Conservation (phyloP, 2,888 invertebrate species). For the Drosophila pseudotalamancana region DNA sequence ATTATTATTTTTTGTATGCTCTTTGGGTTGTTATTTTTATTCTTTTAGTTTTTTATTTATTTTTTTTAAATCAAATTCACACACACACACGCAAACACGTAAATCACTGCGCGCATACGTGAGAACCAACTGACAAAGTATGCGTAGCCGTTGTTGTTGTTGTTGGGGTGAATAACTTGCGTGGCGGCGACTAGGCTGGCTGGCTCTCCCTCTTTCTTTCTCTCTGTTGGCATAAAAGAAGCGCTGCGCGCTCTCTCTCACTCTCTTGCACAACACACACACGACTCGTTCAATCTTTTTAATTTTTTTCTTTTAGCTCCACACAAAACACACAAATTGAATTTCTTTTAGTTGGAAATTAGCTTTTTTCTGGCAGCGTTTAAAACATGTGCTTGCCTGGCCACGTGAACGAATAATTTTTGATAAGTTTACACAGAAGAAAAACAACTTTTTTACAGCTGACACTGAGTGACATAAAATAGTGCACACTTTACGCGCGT, state of each 20-base stretch:
- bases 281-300: slow-evolving; percentile 47
- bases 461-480: slow-evolving; percentile 38
- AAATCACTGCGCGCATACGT: slow-evolving; percentile 55
- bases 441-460: slow-evolving; percentile 37
- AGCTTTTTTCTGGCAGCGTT: slow-evolving; percentile 42
- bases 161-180: slow-evolving; percentile 78
- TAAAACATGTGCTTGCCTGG: slow-evolving; percentile 56
- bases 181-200: slow-evolving; percentile 75
- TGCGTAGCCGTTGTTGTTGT: slow-evolving; percentile 63
- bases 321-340: slow-evolving; percentile 64
- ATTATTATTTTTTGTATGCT: slow-evolving; percentile 78
- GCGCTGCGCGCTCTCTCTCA: slow-evolving; percentile 31
- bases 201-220: slow-evolving; percentile 65
- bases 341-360: slow-evolving; percentile 76
- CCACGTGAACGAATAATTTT: slow-evolving; percentile 63
- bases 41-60: no score
- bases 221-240: slow-evolving; percentile 51
- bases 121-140: slow-evolving; percentile 64
- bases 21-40: slow-evolving; percentile 56
- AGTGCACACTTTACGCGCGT: slow-evolving; percentile 39
- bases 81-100: slow-evolving; percentile 29
- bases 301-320: slow-evolving; percentile 53
- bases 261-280: slow-evolving; percentile 29
- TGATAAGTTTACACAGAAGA: slow-evolving; percentile 43
- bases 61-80: slow-evolving; percentile 50